These are phyloP conservation scores for Ivindomyrus marchei DNA, from an alignment of 2,113 vertebrate species.

Conservation along the genomic window DNA sequence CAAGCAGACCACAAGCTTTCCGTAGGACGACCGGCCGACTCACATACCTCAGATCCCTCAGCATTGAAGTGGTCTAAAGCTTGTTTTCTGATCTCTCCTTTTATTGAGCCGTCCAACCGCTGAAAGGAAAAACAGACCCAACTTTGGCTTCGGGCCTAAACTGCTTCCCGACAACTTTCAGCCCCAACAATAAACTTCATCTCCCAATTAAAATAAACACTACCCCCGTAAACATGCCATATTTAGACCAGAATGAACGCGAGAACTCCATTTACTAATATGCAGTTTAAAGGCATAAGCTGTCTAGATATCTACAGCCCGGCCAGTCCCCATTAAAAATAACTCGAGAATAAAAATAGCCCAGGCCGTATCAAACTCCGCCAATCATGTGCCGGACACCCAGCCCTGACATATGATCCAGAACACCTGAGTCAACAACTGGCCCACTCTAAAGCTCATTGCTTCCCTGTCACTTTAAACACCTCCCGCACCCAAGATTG, in stretches of 20 bases:
- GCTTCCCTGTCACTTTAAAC: constrained; percentile 25
- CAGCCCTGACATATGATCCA: constrained; percentile 48
- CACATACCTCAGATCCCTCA: constrained; percentile 92
- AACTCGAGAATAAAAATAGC: constrained; percentile 76
- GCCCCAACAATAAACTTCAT: not conserved
- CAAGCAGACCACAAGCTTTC: not conserved
- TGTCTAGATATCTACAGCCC: constrained; percentile 27
- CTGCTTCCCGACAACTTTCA: not conserved
- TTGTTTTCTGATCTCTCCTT: constrained; percentile 96
- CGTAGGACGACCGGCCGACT: too few relatives aligned
- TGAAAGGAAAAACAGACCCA: constrained; percentile 43
- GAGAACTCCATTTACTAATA: not conserved
- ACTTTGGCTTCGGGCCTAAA: not conserved
- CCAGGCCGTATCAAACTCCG: constrained; percentile 35
- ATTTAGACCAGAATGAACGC: not conserved
- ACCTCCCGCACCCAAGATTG: not conserved
- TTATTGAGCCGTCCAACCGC: constrained; percentile 96
- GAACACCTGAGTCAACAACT: constrained; percentile 20
- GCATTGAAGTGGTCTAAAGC: constrained; percentile 98
- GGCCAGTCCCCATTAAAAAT: constrained; percentile 52
- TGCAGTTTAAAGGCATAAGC: constrained; percentile 24
- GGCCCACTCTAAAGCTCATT: not conserved
- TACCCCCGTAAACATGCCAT: not conserved
- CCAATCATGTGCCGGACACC: constrained; percentile 27
- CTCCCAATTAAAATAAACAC: not conserved